These are phyloP conservation scores for Clamator glandarius DNA, from an alignment of 2,797 vertebrate genomes.

Conservation along the genomic window DNA sequence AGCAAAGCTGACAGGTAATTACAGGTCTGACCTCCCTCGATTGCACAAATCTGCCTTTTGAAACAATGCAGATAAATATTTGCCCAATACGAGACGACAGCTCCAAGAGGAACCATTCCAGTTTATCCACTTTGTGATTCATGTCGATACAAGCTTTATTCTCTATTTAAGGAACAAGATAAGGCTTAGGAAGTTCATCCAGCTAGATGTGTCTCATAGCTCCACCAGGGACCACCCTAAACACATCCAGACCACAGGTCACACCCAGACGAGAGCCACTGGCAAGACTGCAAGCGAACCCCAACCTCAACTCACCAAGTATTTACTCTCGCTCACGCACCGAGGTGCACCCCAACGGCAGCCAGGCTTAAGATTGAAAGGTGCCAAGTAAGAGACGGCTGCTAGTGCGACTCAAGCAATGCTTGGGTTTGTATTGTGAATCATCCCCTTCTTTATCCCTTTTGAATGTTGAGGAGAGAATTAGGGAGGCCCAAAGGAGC, in stretches of 20 bases:
- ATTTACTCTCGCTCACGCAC: neutral
- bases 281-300: neutral
- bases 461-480: neutral
- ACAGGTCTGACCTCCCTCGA: slow-evolving; percentile 58
- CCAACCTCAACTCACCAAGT: neutral
- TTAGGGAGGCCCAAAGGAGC: neutral
- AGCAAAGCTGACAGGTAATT: slow-evolving; percentile 49
- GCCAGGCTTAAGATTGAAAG: neutral
- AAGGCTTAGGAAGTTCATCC: slow-evolving; percentile 1
- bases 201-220: neutral
- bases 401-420: rapidly evolving
- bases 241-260: neutral
- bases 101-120: slow-evolving; percentile 64
- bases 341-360: neutral
- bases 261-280: slow-evolving; percentile 1
- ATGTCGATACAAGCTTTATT: slow-evolving; percentile 52
- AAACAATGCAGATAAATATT: slow-evolving; percentile 66
- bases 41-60: slow-evolving; percentile 60
- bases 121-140: slow-evolving; percentile 61
- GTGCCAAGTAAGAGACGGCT: rapidly evolving
- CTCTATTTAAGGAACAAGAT: slow-evolving; percentile 52
- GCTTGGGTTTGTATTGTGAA: neutral
- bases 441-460: neutral
- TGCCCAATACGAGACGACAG: slow-evolving; percentile 34
- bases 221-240: neutral